Evolutionary conservation across 1,140 invertebrate genomes (phyloP).

Genomic region (Drosophila santomea): DNA sequence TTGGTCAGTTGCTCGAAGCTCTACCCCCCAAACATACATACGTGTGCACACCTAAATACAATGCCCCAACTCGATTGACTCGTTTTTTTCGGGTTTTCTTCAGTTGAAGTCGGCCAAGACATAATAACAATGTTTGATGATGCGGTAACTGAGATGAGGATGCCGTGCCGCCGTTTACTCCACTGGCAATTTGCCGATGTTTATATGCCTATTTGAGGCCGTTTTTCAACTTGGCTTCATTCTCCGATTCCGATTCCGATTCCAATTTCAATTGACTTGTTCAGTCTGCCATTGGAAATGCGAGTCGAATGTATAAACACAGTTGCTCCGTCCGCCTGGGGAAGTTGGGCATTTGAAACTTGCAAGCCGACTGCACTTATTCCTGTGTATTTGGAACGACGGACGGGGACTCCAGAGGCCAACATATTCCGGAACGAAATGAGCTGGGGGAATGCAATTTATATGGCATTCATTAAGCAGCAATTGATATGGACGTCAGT

Average conservation of each 20-base stretch:
- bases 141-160: constrained; percentile 65
- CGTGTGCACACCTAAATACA: not conserved
- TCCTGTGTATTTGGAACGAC: constrained; percentile 5
- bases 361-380: constrained; percentile 10
- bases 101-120: constrained; percentile 30
- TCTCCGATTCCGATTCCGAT: constrained; percentile 35
- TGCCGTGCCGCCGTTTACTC: constrained; percentile 36
- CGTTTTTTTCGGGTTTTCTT: constrained; percentile 35
- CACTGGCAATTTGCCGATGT: constrained; percentile 67
- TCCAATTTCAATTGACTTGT: constrained; percentile 64
- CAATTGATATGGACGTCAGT: not conserved
- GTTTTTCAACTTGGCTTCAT: constrained; percentile 69
- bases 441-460: constrained; percentile 24
- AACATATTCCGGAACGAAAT: constrained; percentile 13
- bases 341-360: constrained; percentile 1
- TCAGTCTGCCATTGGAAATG: constrained; percentile 43
- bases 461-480: constrained; percentile 23
- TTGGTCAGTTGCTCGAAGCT: constrained; percentile 25
- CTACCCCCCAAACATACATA: too few species aligned
- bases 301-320: constrained; percentile 23
- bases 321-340: not conserved
- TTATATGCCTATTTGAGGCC: constrained; percentile 71
- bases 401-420: constrained; percentile 1
- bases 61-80: constrained; percentile 67
- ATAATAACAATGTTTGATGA: constrained; percentile 65